phyloP scores from a whole-genome alignment of 2,888 invertebrate genomes.

The Xanthia icteritia region DNA sequence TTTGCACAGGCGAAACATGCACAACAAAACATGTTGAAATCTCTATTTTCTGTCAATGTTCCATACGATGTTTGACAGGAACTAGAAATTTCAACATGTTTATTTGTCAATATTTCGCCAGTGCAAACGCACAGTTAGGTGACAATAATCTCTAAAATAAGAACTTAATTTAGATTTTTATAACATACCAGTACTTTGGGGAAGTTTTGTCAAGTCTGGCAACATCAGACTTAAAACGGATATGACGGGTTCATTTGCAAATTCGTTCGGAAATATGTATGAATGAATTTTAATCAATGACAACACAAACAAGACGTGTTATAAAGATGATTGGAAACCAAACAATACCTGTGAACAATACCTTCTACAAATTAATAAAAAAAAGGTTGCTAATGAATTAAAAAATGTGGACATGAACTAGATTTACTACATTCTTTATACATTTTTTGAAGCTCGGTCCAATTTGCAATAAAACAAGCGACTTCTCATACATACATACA shows the following conservation, averaged over 20 bases:
- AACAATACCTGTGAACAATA: neutral
- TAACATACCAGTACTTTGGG: slow-evolving; percentile 17
- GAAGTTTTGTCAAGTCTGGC: slow-evolving; percentile 42
- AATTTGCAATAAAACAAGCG: neutral
- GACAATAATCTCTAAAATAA: neutral
- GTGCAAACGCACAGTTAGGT: too few species aligned
- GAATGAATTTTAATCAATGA: slow-evolving; percentile 11
- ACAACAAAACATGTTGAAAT: too few species aligned
- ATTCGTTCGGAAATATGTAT: slow-evolving; percentile 66
- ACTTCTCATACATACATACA: neutral
- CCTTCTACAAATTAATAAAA: neutral
- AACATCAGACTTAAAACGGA: slow-evolving; percentile 51
- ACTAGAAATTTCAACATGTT: too few species aligned
- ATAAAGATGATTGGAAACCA: neutral
- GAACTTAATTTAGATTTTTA: neutral
- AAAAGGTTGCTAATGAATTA: too few species aligned
- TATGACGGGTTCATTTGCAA: slow-evolving; percentile 30
- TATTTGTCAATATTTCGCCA: too few species aligned
- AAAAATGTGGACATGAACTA: neutral
- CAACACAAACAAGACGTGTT: slow-evolving; percentile 32
- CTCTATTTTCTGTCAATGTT: too few species aligned
- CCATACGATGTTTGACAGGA: too few species aligned
- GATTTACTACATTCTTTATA: neutral
- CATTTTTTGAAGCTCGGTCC: neutral
- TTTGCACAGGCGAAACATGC: too few species aligned